phyloP scores from a whole-genome alignment of 2,797 vertebrate genomes.

The Lagocephalus sceleratus region DNA sequence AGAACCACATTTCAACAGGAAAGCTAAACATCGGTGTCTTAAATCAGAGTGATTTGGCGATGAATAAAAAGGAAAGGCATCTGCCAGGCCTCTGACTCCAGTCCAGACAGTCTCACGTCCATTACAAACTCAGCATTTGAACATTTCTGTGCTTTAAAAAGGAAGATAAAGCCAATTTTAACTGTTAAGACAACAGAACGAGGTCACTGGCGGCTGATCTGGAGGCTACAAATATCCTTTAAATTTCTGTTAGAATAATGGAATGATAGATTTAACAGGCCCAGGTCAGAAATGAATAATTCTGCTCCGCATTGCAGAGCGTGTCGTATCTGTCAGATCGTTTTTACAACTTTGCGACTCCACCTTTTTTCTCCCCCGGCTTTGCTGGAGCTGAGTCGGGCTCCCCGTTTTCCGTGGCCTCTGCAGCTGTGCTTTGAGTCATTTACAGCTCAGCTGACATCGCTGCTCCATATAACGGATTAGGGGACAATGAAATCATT shows the following conservation, averaged over 20 bases:
- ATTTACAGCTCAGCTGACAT: constrained; percentile 79
- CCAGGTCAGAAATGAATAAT: constrained; percentile 74
- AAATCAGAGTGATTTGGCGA: no score
- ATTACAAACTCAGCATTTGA: not conserved
- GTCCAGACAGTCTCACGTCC: no score
- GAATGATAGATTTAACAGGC: constrained; percentile 77
- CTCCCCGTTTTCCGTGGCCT: constrained; percentile 55
- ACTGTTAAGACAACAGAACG: constrained; percentile 62
- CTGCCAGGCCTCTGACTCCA: no score
- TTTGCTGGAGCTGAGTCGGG: constrained; percentile 56
- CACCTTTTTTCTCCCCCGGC: constrained; percentile 64
- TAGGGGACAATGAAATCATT: constrained; percentile 64
- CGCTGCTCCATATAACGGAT: constrained; percentile 65
- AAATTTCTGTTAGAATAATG: constrained; percentile 72
- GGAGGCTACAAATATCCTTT: constrained; percentile 57
- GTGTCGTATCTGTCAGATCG: constrained; percentile 69
- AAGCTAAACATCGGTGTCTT: no score
- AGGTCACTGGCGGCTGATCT: constrained; percentile 52
- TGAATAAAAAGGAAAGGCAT: no score
- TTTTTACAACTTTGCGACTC: constrained; percentile 60
- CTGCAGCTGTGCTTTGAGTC: constrained; percentile 78
- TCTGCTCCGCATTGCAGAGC: constrained; percentile 63
- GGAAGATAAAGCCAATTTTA: constrained; percentile 52
- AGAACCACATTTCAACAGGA: no score
- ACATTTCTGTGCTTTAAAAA: constrained; percentile 47